These are phyloP conservation scores for Scomber colias DNA, from an alignment of 2,113 vertebrate species.

Conservation along the genomic window DNA sequence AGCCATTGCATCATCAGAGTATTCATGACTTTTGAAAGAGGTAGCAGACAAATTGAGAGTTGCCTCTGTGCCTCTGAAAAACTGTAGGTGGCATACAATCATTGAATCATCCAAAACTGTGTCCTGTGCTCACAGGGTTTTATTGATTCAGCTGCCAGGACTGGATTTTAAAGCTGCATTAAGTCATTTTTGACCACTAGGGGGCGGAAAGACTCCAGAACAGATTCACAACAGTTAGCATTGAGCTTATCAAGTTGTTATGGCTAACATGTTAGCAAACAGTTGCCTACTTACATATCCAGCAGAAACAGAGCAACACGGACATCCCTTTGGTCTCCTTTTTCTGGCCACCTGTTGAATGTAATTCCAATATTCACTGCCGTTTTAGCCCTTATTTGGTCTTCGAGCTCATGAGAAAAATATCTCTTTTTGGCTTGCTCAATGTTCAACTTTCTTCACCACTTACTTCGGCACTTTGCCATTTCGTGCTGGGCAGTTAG, in stretches of 20 bases:
- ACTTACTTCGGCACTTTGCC: constrained; percentile 28
- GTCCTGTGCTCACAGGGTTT: constrained; percentile 58
- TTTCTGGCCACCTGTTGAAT: constrained; percentile 84
- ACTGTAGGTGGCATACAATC: constrained; percentile 68
- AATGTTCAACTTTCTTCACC: constrained; percentile 33
- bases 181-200: constrained; percentile 79
- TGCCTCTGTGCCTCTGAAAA: constrained; percentile 80
- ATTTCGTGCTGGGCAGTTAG: constrained; percentile 17
- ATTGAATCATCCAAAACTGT: constrained; percentile 64
- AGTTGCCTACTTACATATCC: constrained; percentile 83
- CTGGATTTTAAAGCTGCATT: constrained; percentile 75
- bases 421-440: constrained; percentile 16
- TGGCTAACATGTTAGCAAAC: constrained; percentile 81
- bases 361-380: constrained; percentile 83
- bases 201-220: constrained; percentile 81
- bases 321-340: constrained; percentile 83
- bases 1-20: constrained; percentile 59
- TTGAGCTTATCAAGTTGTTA: constrained; percentile 77
- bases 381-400: constrained; percentile 64
- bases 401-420: constrained; percentile 47
- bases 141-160: constrained; percentile 63
- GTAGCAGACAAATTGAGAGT: constrained; percentile 83
- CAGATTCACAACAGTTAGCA: constrained; percentile 77
- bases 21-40: constrained; percentile 66
- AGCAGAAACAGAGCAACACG: constrained; percentile 84